phyloP scores from a whole-genome alignment of 2,888 invertebrate species.

The Napeogenes inachia region DNA sequence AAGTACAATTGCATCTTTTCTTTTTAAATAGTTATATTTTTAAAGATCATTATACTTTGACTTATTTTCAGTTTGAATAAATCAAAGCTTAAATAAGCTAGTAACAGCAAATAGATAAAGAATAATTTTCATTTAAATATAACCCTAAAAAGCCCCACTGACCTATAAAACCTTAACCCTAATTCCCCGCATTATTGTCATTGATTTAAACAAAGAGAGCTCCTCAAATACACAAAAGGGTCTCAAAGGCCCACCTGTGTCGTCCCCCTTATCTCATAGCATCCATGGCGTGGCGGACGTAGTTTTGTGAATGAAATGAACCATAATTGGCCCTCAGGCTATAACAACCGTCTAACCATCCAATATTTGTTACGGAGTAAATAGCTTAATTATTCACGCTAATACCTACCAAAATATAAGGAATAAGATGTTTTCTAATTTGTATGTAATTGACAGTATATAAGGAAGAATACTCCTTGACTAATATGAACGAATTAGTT shows the following conservation, averaged over 20 bases:
- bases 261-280: constrained; percentile 37
- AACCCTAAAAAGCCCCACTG: no score
- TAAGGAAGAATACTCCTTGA: no score
- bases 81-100: no score
- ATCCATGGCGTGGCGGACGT: constrained; percentile 52
- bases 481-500: no score
- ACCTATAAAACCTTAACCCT: no score
- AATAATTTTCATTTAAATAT: no score
- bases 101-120: no score
- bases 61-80: no score
- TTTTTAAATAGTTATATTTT: no score
- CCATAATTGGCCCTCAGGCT: constrained; percentile 59
- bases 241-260: constrained; percentile 26
- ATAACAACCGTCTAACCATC: constrained; percentile 16
- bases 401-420: constrained; percentile 8
- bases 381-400: constrained; percentile 21
- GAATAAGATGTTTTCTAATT: not conserved
- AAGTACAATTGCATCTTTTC: no score
- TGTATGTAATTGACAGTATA: no score
- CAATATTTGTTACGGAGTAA: constrained; percentile 25
- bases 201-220: not conserved
- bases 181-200: not conserved
- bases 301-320: constrained; percentile 68
- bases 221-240: not conserved
- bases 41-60: no score